These are phyloP conservation scores for Zosterops hypoxanthus DNA, from an alignment of 2,113 vertebrate genomes.

Conservation along the genomic window DNA sequence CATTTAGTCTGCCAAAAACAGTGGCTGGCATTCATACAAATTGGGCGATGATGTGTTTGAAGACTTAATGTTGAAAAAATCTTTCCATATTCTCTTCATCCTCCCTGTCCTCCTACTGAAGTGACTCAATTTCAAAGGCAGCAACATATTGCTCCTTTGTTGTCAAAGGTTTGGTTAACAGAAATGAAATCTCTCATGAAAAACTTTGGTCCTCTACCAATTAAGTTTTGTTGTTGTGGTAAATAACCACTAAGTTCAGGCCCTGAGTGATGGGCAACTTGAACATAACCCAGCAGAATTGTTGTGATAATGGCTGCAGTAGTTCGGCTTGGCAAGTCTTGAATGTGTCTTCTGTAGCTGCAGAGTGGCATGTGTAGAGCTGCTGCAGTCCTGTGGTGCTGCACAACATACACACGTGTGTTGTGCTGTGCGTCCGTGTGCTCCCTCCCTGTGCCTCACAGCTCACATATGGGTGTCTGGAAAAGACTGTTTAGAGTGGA, in stretches of 20 bases:
- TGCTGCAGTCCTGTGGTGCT: background rate
- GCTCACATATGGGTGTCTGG: background rate
- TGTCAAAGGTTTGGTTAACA: background rate
- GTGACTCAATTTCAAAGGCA: background rate
- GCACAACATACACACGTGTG: accelerated
- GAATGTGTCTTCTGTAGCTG: background rate
- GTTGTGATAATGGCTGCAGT: background rate
- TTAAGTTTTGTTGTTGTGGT: background rate
- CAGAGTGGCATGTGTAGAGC: accelerated
- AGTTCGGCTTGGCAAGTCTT: background rate
- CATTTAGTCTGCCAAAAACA: background rate
- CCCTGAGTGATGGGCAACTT: background rate
- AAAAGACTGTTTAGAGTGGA: background rate
- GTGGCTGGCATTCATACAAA: background rate
- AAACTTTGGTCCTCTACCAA: background rate
- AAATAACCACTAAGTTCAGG: background rate
- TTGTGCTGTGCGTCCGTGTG: background rate
- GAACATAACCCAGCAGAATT: background rate
- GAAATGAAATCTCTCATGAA: background rate
- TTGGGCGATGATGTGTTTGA: background rate
- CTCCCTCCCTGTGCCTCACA: background rate
- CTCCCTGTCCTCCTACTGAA: constrained; percentile 2
- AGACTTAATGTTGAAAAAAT: constrained; percentile 5
- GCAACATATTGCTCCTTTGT: background rate
- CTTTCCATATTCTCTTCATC: background rate